Evolutionary conservation across 1,140 invertebrate genomes (phyloP), one percentile per base, ranked within the genome.

Genomic region (Neodiprion fabricii): DNA sequence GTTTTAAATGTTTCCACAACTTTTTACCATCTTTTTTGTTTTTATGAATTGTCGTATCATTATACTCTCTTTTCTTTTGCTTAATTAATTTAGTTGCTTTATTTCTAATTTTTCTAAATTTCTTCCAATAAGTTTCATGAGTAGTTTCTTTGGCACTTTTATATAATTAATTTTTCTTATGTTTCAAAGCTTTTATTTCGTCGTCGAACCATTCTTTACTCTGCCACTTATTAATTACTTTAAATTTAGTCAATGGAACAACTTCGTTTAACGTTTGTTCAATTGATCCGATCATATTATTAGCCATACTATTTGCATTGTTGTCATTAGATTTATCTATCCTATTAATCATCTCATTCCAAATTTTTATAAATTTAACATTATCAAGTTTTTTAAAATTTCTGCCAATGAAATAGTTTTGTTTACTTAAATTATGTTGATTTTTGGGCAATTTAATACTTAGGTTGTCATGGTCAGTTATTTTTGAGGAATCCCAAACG

Each of bases 1-100:
- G 48, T 72, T 72, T 73, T 28, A 72, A 61, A 17, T 69, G 66
- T 75, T 70, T 75, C 74, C 74, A 75, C 48, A 75, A 21, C n/a
- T 70, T 75, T 70, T 75, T 73, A 21, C 10, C 10, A 61, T 73
- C 48, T 23, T 40, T 69, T 72, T 75, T 75, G 14, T 70, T 21
- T 40, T 14, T 47, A 14, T 75, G 71, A 11, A 75, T 72, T n/a
- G 47, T 48, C 11, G 23, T 40, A 21, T 72, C 67, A 53, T 72
- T 69, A 70, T 72, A 73, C 21, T 72, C 72, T 73, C 67, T 75
- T 73, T 75, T 75, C 7, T 28, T 72, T 47, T 48, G 23, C 69
- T 68, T 75, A 48, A 73, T 75, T 70, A 40, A 65, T 17, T 70
- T 69, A 9, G 61, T 40, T 17, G 70, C 48, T 12, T n/a, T 50